These are phyloP conservation scores for Crotalus horridus DNA, from an alignment of 2,113 vertebrate species.

Conservation along the genomic window DNA sequence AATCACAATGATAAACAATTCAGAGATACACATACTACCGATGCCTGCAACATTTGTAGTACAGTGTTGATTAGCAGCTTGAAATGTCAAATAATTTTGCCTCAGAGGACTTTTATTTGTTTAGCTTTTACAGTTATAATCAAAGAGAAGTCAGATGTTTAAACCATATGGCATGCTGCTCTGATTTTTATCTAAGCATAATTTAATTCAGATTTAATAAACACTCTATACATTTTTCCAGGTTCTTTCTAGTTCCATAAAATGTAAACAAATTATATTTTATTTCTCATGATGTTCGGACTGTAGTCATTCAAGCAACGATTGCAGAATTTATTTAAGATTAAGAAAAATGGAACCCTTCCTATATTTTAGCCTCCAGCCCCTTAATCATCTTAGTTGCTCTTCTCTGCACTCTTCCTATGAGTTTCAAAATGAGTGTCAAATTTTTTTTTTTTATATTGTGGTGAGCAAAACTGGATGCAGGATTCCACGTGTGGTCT, in stretches of 20 bases:
- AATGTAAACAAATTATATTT: not conserved
- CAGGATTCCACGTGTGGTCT: not conserved
- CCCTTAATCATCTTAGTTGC: not conserved
- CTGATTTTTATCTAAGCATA: slow-evolving; percentile 13
- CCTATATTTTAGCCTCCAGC: not conserved
- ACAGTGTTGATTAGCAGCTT: not conserved
- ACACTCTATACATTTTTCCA: not conserved
- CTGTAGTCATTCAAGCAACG: not conserved
- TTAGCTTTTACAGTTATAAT: slow-evolving; percentile 9
- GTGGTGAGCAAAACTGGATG: not conserved
- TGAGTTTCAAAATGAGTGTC: too few relatives aligned
- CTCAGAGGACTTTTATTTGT: not conserved
- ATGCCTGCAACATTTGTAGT: not conserved
- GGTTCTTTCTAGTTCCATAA: slow-evolving; percentile 7
- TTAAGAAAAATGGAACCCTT: not conserved
- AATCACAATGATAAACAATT: not conserved
- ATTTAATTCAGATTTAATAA: slow-evolving; percentile 13
- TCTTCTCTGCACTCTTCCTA: not conserved
- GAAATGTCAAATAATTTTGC: not conserved
- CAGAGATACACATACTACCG: too few relatives aligned
- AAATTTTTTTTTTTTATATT: not conserved
- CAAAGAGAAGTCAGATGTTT: not conserved
- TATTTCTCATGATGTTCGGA: not conserved
- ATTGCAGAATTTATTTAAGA: not conserved
- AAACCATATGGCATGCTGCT: not conserved